These are phyloP conservation scores for Neuroscelio doddi DNA, from an alignment of 2,888 invertebrate genomes.

Conservation along the genomic window DNA sequence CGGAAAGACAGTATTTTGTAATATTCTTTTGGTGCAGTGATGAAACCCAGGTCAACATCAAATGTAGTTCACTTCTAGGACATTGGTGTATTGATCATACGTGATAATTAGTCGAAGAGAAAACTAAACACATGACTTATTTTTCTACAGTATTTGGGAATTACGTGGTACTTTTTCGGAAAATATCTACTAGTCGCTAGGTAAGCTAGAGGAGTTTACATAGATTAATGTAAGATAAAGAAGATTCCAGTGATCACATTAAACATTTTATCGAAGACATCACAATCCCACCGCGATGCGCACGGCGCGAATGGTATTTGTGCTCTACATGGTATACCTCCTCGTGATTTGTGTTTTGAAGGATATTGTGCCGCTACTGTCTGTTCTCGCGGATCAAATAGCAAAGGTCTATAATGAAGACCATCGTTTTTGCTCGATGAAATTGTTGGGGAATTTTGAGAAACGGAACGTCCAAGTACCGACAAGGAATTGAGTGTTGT, in stretches of 20 bases:
- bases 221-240: too few species aligned
- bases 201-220: too few species aligned
- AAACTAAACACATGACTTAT: constrained; percentile 1
- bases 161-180: too few species aligned
- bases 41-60: too few species aligned
- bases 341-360: constrained; percentile 42
- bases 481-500: constrained; percentile 17
- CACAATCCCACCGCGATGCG: constrained; percentile 23
- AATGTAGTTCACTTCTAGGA: too few species aligned
- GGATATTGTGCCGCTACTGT: constrained; percentile 5
- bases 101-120: too few species aligned
- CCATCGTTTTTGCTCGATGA: constrained; percentile 6
- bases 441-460: constrained; percentile 4
- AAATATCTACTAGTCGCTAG: too few species aligned
- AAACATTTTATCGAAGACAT: too few species aligned
- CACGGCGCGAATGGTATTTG: constrained; percentile 45
- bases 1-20: too few species aligned
- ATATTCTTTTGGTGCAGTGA: too few species aligned
- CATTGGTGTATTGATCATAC: too few species aligned
- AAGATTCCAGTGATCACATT: too few species aligned
- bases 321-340: constrained; percentile 47
- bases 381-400: constrained; percentile 2
- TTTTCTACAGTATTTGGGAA: constrained; percentile 1
- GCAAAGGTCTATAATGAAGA: not conserved
- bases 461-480: constrained; percentile 14